phyloP scores from a whole-genome alignment of 2,113 vertebrate species.

The Leptocoma aspasia region DNA sequence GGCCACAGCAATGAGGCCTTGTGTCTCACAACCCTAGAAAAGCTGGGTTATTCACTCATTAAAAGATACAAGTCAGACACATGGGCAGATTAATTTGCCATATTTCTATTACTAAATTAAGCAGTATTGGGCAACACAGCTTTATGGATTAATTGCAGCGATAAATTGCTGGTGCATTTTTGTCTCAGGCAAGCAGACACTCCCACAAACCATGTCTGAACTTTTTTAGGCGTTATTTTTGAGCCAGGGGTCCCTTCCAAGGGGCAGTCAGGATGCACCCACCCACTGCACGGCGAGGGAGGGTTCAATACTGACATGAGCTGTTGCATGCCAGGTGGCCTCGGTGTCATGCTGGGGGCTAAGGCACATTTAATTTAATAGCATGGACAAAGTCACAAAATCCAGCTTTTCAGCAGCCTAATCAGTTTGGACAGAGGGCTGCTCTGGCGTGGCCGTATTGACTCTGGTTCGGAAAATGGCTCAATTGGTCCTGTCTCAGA shows the following conservation, averaged over 20 bases:
- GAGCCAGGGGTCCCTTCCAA: neutral
- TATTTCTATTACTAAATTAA: neutral
- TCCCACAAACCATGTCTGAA: accelerated
- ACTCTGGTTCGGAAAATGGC: neutral
- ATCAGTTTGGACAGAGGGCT: neutral
- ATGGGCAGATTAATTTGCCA: accelerated
- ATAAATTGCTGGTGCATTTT: neutral
- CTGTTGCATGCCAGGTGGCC: neutral
- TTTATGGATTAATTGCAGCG: neutral
- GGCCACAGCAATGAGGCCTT: accelerated
- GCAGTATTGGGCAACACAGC: neutral
- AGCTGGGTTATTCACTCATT: neutral
- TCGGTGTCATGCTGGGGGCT: accelerated
- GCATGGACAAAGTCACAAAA: neutral
- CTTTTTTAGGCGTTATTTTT: accelerated
- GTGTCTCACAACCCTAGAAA: accelerated
- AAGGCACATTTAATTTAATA: neutral
- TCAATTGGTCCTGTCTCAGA: neutral
- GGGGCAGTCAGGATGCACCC: neutral
- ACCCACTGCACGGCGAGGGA: accelerated
- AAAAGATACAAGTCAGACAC: neutral
- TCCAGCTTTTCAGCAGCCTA: neutral
- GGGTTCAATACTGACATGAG: accelerated
- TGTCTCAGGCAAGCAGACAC: accelerated
- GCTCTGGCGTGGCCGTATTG: neutral